A percentile compares a stretch with the other conserved stretches of the same genome.
phyloP scores from a whole-genome alignment of 2,113 vertebrate species.

The Campylomormyrus tamandua region DNA sequence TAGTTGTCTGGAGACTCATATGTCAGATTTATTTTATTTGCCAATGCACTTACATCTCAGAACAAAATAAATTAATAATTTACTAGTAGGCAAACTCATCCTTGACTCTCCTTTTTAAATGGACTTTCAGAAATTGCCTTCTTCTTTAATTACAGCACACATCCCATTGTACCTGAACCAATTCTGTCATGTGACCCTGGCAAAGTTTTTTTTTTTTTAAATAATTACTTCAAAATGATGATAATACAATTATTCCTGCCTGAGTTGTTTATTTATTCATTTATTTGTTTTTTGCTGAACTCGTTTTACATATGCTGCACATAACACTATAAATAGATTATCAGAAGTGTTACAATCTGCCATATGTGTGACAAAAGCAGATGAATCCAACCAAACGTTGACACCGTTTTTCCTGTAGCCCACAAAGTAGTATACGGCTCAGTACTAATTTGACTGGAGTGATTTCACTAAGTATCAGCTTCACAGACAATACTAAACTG shows the following conservation, averaged over 20 bases:
- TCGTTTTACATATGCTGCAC: background rate
- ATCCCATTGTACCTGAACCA: background rate
- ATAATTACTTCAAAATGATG: background rate
- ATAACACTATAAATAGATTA: background rate
- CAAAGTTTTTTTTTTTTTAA: background rate
- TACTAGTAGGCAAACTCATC: constrained; percentile 3
- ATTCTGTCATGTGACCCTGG: background rate
- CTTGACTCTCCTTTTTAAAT: background rate
- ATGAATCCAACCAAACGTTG: background rate
- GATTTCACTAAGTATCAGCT: background rate
- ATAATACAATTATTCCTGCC: background rate
- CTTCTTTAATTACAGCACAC: background rate
- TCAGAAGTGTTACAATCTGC: background rate
- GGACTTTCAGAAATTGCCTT: background rate
- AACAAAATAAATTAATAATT: constrained; percentile 6
- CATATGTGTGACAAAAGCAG: background rate
- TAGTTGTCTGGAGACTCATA: background rate
- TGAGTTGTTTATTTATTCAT: background rate
- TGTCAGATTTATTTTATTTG: background rate
- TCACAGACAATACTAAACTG: background rate
- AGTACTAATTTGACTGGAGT: background rate
- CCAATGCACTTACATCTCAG: background rate
- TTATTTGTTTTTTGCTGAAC: background rate
- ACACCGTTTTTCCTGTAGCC: background rate
- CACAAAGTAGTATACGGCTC: no score